Percentiles rank a stretch among this genome's conserved stretches.
Conservation (phyloP, 2,888 invertebrate genomes). For the Aphodius granarius region DNA sequence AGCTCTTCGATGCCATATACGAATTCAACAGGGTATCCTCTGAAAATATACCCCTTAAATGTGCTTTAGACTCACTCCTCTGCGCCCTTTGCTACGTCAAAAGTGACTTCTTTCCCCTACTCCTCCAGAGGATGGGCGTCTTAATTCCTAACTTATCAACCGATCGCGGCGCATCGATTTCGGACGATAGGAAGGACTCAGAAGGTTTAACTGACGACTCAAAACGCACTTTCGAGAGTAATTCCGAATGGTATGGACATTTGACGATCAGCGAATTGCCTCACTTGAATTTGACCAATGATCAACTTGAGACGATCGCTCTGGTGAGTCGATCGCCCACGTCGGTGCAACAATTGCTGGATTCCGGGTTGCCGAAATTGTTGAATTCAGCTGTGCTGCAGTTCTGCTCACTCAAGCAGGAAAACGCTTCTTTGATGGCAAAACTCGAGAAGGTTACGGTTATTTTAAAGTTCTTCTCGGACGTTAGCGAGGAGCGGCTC, state of each 20-base stretch:
- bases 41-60: slow-evolving; percentile 74
- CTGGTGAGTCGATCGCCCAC: slow-evolving; percentile 79
- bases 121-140: slow-evolving; percentile 75
- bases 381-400: slow-evolving; percentile 65
- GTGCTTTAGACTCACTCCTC: slow-evolving; percentile 81
- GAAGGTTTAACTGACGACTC: slow-evolving; percentile 72
- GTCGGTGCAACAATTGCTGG: slow-evolving; percentile 74
- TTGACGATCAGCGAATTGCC: slow-evolving; percentile 60
- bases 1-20: slow-evolving; percentile 76
- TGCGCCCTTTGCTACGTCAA: slow-evolving; percentile 86
- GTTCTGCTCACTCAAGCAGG: slow-evolving; percentile 42
- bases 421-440: slow-evolving; percentile 53
- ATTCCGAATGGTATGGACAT: slow-evolving; percentile 61
- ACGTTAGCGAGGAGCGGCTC: slow-evolving; percentile 76
- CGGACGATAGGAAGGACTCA: slow-evolving; percentile 61
- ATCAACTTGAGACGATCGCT: slow-evolving; percentile 76
- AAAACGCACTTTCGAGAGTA: slow-evolving; percentile 57
- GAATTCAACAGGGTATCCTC: slow-evolving; percentile 75
- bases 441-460: slow-evolving; percentile 63
- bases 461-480: slow-evolving; percentile 79
- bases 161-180: slow-evolving; percentile 59
- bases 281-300: slow-evolving; percentile 60
- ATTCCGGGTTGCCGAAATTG: slow-evolving; percentile 71
- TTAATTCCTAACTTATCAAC: slow-evolving; percentile 57
- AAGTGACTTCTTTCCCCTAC: slow-evolving; percentile 72